Base-by-base conservation (phyloP, 1,140 invertebrate species). In the Charaxes varanes region DNA sequence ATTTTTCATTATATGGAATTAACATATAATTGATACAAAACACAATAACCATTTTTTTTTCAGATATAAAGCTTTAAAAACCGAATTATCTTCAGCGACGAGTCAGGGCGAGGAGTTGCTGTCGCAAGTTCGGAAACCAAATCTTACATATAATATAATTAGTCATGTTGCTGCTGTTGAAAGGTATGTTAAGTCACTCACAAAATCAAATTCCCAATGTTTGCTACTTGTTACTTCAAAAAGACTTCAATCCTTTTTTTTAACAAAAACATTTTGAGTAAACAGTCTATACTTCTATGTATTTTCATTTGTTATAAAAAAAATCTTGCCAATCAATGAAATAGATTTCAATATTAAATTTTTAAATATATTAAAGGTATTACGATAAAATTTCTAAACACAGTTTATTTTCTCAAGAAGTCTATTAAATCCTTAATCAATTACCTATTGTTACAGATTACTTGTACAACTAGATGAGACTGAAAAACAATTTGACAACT, bases 391-490 rank as follows among this genome's bases (percentile, higher is more conserved):
- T 19, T 18, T 31, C 23, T 28, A 24, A 43, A n/a, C n/a, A n/a
- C n/a, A n/a, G n/a, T n/a, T n/a, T n/a, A n/a, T n/a, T n/a, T n/a
- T n/a, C n/a, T n/a, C n/a, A n/a, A n/a, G n/a, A n/a, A n/a, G n/a
- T n/a, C n/a, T n/a, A n/a, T n/a, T n/a, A n/a, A n/a, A n/a, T n/a
- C n/a, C n/a, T 40, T 27, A 19, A 31, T 6, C 34, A 26, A 31
- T 33, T 12, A 46, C 32, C 36, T 41, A 46, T 26, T 28, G 21
- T 73, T 70, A 14, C 71, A 94, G 95, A 79, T 88, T 98, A 71
- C 85, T 99, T 24, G 91, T 96, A 16, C 96, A 98, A 86, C 86
- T 99, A 55, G 96, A 97, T 76, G 96, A 99, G 87, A 98, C 96
- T 37, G 94, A 97, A 81, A 89, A 90, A 56, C 93, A 93, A 33